A percentile compares a stretch with the other conserved stretches of the same genome.
Evolutionary conservation across 2,888 invertebrate species (phyloP).

Genomic region (Syritta pipiens): DNA sequence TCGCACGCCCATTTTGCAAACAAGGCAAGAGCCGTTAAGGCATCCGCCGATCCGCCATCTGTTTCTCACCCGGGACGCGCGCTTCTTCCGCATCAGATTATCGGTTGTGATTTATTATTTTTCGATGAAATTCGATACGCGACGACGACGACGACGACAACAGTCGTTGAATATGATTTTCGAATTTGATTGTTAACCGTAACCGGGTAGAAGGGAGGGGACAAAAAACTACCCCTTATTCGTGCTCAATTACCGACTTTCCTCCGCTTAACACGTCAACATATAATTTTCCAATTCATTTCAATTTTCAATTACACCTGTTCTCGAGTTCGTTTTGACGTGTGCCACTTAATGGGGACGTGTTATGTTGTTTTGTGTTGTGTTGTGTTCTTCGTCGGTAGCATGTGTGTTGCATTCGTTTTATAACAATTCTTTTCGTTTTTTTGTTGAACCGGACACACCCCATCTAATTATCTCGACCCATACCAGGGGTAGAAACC

Average conservation of each 20-base stretch:
- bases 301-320: conserved; percentile 69
- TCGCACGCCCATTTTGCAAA: conserved; percentile 8
- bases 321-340: conserved; percentile 65
- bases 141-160: neutral
- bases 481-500: neutral
- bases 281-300: conserved; percentile 69
- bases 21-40: conserved; percentile 16
- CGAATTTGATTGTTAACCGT: neutral
- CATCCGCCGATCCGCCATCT: conserved; percentile 18
- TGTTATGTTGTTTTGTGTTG: conserved; percentile 1
- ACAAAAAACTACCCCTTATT: conserved; percentile 39
- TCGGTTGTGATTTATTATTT: conserved; percentile 57
- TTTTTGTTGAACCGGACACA: conserved; percentile 40
- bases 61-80: no score
- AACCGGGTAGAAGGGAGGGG: neutral
- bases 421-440: conserved; percentile 10
- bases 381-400: neutral
- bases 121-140: conserved; percentile 58
- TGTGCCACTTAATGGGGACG: conserved; percentile 48
- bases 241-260: conserved; percentile 58
- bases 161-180: conserved; percentile 18
- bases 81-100: conserved; percentile 43
- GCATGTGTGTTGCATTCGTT: conserved; percentile 29
- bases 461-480: conserved; percentile 62
- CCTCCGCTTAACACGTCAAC: conserved; percentile 60